phyloP scores from a whole-genome alignment of 2,113 vertebrate species.

The Tretioscincus oriximinensis region DNA sequence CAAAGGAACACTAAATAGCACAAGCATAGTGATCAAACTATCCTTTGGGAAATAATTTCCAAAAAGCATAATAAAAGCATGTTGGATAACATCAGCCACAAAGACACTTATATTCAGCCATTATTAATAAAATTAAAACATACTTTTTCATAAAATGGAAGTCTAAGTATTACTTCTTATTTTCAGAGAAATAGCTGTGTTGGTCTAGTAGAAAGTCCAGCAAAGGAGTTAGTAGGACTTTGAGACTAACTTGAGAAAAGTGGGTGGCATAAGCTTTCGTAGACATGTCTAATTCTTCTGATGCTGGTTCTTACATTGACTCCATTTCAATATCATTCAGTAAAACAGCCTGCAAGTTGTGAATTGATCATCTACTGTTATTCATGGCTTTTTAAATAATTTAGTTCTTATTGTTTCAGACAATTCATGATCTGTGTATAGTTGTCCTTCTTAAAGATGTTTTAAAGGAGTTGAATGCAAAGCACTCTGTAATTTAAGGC shows the following conservation, averaged over 20 bases:
- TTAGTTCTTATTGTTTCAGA: not conserved
- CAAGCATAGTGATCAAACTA: not conserved
- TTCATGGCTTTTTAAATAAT: not conserved
- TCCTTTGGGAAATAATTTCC: not conserved
- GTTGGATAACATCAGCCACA: not conserved
- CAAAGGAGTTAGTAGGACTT: no score
- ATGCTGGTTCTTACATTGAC: no score
- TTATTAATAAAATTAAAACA: rapidly evolving
- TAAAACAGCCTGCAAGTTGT: not conserved
- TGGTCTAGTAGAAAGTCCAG: no score
- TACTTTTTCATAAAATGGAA: rapidly evolving
- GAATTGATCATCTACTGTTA: not conserved
- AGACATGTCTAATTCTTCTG: no score
- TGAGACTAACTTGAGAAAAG: no score
- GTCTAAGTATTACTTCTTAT: not conserved
- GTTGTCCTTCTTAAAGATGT: not conserved
- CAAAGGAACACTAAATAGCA: not conserved
- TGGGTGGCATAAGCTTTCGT: no score
- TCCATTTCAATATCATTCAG: not conserved
- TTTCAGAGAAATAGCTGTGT: no score
- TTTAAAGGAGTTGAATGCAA: not conserved
- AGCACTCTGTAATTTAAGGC: rapidly evolving
- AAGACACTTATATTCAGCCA: not conserved
- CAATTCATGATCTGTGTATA: no score
- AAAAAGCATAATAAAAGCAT: not conserved